These are phyloP conservation scores for Drosophila bipectinata DNA, from an alignment of 1,140 invertebrate species.

Conservation along the genomic window DNA sequence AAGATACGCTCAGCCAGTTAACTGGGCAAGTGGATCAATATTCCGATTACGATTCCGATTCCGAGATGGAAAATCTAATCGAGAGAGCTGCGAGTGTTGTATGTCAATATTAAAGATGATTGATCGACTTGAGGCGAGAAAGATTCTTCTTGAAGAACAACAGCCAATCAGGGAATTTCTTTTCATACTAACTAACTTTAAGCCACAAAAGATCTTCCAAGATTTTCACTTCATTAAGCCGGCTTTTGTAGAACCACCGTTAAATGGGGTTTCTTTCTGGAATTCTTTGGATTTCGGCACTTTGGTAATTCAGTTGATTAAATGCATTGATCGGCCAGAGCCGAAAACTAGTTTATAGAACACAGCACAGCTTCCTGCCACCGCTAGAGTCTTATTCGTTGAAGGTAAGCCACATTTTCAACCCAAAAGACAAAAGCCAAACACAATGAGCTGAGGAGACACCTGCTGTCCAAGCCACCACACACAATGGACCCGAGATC, in stretches of 20 bases:
- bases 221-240: conserved; percentile 60
- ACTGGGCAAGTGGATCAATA: conserved; percentile 41
- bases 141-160: background rate
- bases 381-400: conserved; percentile 38
- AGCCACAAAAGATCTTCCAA: conserved; percentile 13
- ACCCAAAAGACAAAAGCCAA: conserved; percentile 31
- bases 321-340: conserved; percentile 72
- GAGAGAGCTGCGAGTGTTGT: conserved; percentile 7
- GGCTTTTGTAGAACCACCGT: conserved; percentile 55
- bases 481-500: conserved; percentile 58
- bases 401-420: conserved; percentile 79
- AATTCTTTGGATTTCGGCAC: conserved; percentile 52
- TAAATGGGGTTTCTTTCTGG: conserved; percentile 59
- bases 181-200: conserved; percentile 5
- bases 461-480: conserved; percentile 58
- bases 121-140: conserved; percentile 14
- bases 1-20: conserved; percentile 41
- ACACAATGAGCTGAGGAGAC: conserved; percentile 53
- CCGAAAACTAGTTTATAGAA: conserved; percentile 76
- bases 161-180: conserved; percentile 33
- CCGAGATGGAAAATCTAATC: background rate
- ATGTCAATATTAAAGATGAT: conserved; percentile 36
- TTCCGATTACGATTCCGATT: conserved; percentile 11
- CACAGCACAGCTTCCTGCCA: conserved; percentile 53
- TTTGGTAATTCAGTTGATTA: conserved; percentile 65